Percentiles rank a stretch among this genome's conserved stretches.
Evolutionary conservation across 2,797 vertebrate genomes (phyloP).

Genomic region (Salarias fasciatus): DNA sequence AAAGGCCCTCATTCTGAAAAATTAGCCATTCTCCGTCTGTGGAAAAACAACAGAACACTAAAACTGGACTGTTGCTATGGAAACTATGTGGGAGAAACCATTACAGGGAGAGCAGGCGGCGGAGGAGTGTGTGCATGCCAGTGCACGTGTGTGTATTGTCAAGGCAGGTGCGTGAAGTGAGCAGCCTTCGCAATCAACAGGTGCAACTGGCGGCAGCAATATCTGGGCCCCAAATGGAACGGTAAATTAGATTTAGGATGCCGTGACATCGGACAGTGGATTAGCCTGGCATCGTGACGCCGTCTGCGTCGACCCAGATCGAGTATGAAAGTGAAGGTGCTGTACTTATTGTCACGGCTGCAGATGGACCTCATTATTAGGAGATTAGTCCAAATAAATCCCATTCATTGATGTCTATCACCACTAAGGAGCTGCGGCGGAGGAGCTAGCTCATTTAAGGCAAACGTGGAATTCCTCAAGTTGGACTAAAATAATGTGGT

Average conservation of each 20-base stretch:
- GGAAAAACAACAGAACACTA: slow-evolving; percentile 76
- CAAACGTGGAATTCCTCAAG: slow-evolving; percentile 36
- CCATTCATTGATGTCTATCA: slow-evolving; percentile 54
- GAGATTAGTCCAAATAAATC: slow-evolving; percentile 63
- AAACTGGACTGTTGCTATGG: slow-evolving; percentile 82
- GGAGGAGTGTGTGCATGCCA: slow-evolving; percentile 15
- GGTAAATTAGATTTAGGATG: slow-evolving; percentile 67
- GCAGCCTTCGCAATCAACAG: slow-evolving; percentile 73
- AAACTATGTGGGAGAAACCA: slow-evolving; percentile 78
- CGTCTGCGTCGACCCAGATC: slow-evolving; percentile 51
- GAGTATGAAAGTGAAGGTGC: slow-evolving; percentile 64
- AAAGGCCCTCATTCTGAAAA: slow-evolving; percentile 79
- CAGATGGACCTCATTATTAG: slow-evolving; percentile 75
- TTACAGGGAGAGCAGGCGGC: slow-evolving; percentile 57
- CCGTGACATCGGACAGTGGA: slow-evolving; percentile 55
- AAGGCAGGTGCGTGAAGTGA: slow-evolving; percentile 33
- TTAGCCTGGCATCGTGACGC: slow-evolving; percentile 60
- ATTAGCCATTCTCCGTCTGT: slow-evolving; percentile 73
- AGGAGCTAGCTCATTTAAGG: slow-evolving; percentile 32
- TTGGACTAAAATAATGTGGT: slow-evolving; percentile 43
- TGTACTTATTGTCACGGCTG: slow-evolving; percentile 52
- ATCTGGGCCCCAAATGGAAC: slow-evolving; percentile 62
- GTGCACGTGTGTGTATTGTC: slow-evolving; percentile 14
- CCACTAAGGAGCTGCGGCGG: slow-evolving; percentile 28
- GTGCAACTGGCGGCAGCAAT: slow-evolving; percentile 59